phyloP scores from a whole-genome alignment of 64 coral and sea anemone genomes.

The Astreopora myriophthalma region DNA sequence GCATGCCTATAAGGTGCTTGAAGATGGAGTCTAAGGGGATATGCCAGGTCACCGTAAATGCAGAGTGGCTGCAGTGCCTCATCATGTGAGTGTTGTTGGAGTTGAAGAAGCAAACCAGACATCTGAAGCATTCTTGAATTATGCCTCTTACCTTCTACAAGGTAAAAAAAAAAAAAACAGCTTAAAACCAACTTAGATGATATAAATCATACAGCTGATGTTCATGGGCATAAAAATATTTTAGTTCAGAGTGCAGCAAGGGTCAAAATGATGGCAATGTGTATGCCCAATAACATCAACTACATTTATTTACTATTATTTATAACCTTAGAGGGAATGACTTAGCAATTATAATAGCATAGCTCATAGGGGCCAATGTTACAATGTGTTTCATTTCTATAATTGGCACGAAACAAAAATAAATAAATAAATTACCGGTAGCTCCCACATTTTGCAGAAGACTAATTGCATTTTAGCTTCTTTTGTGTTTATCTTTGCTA shows the following conservation, averaged over 20 bases:
- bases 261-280: slow-evolving; percentile 1
- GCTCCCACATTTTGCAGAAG: too few relatives aligned
- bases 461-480: too few relatives aligned
- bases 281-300: slow-evolving; percentile 1
- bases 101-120: not conserved
- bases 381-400: too few relatives aligned
- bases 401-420: too few relatives aligned
- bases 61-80: not conserved
- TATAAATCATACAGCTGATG: too few relatives aligned
- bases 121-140: not conserved
- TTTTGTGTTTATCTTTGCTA: too few relatives aligned
- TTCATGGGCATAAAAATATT: too few relatives aligned
- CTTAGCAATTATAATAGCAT: too few relatives aligned
- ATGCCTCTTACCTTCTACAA: not conserved
- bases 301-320: slow-evolving; percentile 17
- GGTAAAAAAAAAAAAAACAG: not conserved
- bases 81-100: slow-evolving; percentile 1
- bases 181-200: too few relatives aligned
- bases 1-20: not conserved
- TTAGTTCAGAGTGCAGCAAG: not conserved
- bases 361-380: too few relatives aligned
- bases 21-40: not conserved
- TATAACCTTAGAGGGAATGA: slow-evolving; percentile 1
- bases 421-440: too few relatives aligned
- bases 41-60: not conserved